Evolutionary conservation across 2,888 invertebrate species (phyloP).

Genomic region (Drosophila meridionalis): DNA sequence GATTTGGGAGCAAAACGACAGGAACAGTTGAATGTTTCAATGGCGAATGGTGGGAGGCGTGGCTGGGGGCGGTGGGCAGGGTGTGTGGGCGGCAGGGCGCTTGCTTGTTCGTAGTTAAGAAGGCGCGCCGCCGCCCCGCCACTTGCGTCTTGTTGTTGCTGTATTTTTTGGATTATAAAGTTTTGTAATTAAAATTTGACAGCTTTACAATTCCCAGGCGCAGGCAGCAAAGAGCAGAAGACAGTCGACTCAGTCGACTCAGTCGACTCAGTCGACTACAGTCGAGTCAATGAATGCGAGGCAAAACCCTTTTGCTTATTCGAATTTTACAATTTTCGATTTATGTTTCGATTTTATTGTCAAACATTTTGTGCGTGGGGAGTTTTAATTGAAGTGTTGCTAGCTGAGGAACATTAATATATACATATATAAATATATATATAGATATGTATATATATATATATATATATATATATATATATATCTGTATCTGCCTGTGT

Average conservation of each 20-base stretch:
- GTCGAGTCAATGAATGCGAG: slow-evolving; percentile 15
- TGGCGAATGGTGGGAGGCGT: not conserved
- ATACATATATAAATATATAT: not conserved
- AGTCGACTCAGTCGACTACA: slow-evolving; percentile 3
- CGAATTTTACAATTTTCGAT: slow-evolving; percentile 78
- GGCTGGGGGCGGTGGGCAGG: not conserved
- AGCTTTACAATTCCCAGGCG: slow-evolving; percentile 79
- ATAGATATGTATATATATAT: not conserved
- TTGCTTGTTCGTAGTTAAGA: slow-evolving; percentile 5
- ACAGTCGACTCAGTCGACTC: slow-evolving; percentile 1
- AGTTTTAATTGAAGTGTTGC: slow-evolving; percentile 37
- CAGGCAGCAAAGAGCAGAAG: slow-evolving; percentile 17
- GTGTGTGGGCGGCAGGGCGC: no score
- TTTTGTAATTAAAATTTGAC: slow-evolving; percentile 80
- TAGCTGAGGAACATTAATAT: slow-evolving; percentile 3
- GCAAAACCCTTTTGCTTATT: slow-evolving; percentile 63
- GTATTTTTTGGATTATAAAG: slow-evolving; percentile 80
- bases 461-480: not conserved
- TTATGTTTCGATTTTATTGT: slow-evolving; percentile 80
- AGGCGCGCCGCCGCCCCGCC: slow-evolving; percentile 4
- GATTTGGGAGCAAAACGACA: slow-evolving; percentile 62
- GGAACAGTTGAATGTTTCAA: slow-evolving; percentile 28
- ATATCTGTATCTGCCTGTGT: not conserved
- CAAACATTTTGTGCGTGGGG: slow-evolving; percentile 56
- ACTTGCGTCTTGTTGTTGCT: slow-evolving; percentile 57